A percentile compares a stretch with the other conserved stretches of the same genome.
These are phyloP conservation scores for Mamestra brassicae DNA, from an alignment of 2,888 invertebrate genomes.

Conservation along the genomic window DNA sequence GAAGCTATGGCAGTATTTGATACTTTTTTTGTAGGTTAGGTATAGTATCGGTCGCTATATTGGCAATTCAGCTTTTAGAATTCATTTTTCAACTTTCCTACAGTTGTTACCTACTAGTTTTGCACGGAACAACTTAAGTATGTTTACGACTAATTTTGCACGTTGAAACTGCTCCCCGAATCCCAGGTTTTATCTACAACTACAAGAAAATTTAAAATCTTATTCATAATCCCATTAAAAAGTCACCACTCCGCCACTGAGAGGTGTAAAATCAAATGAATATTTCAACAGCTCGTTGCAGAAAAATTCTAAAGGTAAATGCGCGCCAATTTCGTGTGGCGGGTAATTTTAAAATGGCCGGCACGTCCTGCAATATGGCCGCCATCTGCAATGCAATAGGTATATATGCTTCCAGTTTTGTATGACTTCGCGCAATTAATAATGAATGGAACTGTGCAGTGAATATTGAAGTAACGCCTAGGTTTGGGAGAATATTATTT, in stretches of 20 bases:
- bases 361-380: slow-evolving; percentile 60
- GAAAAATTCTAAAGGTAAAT: slow-evolving; percentile 55
- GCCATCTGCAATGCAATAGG: slow-evolving; percentile 44
- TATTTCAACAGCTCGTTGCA: slow-evolving; percentile 56
- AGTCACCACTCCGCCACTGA: slow-evolving; percentile 18
- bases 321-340: slow-evolving; percentile 45
- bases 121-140: no score
- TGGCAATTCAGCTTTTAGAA: no score
- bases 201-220: slow-evolving; percentile 1
- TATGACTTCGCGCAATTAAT: not conserved
- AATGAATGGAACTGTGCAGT: not conserved
- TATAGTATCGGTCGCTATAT: no score
- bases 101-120: no score
- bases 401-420: not conserved
- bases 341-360: slow-evolving; percentile 53
- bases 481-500: not conserved
- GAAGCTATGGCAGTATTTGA: not conserved
- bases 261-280: slow-evolving; percentile 45
- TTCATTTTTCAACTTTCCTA: no score
- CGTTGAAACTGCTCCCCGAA: not conserved
- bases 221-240: slow-evolving; percentile 25
- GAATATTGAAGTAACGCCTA: not conserved
- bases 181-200: not conserved
- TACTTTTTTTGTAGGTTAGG: not conserved
- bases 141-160: not conserved